Conservation (phyloP, 2,113 vertebrate species). For the Catharus fuscescens region DNA sequence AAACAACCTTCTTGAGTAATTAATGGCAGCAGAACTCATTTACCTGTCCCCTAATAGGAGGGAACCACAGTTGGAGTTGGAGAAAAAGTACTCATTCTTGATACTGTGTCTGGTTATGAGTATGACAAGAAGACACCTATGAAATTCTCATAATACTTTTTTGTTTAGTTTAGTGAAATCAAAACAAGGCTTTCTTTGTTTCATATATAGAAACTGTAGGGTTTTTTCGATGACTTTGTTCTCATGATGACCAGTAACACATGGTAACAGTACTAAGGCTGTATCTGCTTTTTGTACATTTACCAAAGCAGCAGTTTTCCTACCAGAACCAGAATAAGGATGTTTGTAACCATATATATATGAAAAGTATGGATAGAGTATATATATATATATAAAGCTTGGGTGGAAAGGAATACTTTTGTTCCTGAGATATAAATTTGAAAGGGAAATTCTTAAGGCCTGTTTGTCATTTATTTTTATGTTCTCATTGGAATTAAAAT, state of each 20-base stretch:
- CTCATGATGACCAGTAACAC: slow-evolving; percentile 21
- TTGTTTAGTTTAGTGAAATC: slow-evolving; percentile 19
- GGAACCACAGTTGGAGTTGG: slow-evolving; percentile 23
- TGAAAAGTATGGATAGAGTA: background rate
- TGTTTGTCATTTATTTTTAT: background rate
- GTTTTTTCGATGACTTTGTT: slow-evolving; percentile 35
- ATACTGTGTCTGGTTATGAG: background rate
- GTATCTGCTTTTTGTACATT: background rate
- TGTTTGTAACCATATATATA: background rate
- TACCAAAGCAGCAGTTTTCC: background rate
- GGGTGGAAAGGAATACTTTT: slow-evolving; percentile 12
- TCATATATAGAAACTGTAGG: background rate
- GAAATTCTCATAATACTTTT: background rate
- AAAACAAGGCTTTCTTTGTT: background rate
- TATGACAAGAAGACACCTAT: background rate
- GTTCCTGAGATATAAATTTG: background rate
- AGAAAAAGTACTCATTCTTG: background rate
- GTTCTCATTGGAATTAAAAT: slow-evolving; percentile 44
- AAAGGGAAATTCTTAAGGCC: background rate
- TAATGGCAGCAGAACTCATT: slow-evolving; percentile 64
- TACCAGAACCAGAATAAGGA: background rate
- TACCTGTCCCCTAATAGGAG: slow-evolving; percentile 56
- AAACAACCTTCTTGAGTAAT: slow-evolving; percentile 69
- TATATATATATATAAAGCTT: background rate
- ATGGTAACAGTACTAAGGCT: background rate